A percentile compares a stretch with the other conserved stretches of the same genome.
These are phyloP conservation scores for Sorex maritimensis DNA, from an alignment of 2,797 vertebrate genomes.

Conservation along the genomic window DNA sequence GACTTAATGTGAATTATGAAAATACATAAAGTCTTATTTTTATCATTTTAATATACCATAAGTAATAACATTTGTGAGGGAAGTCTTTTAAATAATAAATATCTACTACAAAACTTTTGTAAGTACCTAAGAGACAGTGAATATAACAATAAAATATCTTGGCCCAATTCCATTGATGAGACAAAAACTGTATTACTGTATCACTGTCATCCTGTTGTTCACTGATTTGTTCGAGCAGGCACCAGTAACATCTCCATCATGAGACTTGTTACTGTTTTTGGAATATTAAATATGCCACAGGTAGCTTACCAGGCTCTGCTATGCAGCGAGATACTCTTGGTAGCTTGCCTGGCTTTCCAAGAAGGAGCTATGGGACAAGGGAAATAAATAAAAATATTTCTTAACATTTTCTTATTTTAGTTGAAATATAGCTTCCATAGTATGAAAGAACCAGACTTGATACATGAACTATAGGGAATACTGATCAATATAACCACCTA, in stretches of 20 bases:
- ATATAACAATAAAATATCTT: not conserved
- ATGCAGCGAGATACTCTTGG: too few relatives aligned
- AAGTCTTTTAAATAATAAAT: constrained; percentile 60
- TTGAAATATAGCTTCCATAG: not conserved
- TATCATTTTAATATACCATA: constrained; percentile 23
- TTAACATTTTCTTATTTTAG: not conserved
- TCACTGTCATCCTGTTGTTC: too few relatives aligned
- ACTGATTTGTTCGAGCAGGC: too few relatives aligned
- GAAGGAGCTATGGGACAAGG: too few relatives aligned
- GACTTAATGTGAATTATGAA: not conserved
- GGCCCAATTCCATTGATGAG: not conserved
- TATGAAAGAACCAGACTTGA: not conserved
- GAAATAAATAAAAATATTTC: not conserved
- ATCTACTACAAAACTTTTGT: not conserved
- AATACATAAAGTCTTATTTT: not conserved
- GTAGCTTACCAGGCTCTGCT: too few relatives aligned
- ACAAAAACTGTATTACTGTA: not conserved
- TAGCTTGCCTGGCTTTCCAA: too few relatives aligned
- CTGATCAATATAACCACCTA: not conserved
- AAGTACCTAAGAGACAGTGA: constrained; percentile 48
- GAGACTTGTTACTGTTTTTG: too few relatives aligned
- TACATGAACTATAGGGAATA: not conserved
- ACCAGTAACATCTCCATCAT: too few relatives aligned
- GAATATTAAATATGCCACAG: too few relatives aligned
- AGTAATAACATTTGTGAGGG: constrained; percentile 38